phyloP scores from a whole-genome alignment of 2,797 vertebrate genomes.

The Ceyx erithaca region DNA sequence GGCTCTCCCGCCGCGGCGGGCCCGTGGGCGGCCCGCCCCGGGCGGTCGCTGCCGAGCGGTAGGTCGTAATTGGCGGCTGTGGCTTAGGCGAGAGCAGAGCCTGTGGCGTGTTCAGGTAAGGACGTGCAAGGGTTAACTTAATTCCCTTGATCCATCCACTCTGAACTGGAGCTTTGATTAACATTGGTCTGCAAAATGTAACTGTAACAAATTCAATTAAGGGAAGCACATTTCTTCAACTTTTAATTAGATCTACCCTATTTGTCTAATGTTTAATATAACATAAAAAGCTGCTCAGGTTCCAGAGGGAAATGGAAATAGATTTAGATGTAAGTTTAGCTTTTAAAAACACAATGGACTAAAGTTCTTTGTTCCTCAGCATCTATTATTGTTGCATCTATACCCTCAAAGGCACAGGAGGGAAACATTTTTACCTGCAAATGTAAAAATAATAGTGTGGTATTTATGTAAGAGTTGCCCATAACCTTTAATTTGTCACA shows the following conservation, averaged over 20 bases:
- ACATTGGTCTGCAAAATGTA: constrained; percentile 78
- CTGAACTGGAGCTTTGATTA: constrained; percentile 79
- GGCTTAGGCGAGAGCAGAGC: constrained; percentile 39
- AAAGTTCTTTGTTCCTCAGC: constrained; percentile 39
- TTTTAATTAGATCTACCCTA: constrained; percentile 78
- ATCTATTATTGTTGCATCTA: background rate
- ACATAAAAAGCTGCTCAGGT: constrained; percentile 58
- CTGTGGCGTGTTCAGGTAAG: constrained; percentile 60
- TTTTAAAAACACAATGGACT: background rate
- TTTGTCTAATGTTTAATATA: constrained; percentile 78
- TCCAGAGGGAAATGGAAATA: constrained; percentile 45
- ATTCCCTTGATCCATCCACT: constrained; percentile 73
- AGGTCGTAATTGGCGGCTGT: background rate
- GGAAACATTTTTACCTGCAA: background rate
- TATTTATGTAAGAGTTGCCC: background rate
- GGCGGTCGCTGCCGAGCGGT: background rate
- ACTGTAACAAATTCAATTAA: constrained; percentile 80
- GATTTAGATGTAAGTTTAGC: constrained; percentile 19
- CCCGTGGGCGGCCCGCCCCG: background rate
- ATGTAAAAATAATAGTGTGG: background rate
- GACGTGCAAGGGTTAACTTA: constrained; percentile 57
- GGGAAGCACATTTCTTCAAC: constrained; percentile 77
- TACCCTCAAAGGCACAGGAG: background rate
- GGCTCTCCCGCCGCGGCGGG: background rate
- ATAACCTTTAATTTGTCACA: background rate